phyloP scores from a whole-genome alignment of 2,888 invertebrate species.

The Andrena praecox region DNA sequence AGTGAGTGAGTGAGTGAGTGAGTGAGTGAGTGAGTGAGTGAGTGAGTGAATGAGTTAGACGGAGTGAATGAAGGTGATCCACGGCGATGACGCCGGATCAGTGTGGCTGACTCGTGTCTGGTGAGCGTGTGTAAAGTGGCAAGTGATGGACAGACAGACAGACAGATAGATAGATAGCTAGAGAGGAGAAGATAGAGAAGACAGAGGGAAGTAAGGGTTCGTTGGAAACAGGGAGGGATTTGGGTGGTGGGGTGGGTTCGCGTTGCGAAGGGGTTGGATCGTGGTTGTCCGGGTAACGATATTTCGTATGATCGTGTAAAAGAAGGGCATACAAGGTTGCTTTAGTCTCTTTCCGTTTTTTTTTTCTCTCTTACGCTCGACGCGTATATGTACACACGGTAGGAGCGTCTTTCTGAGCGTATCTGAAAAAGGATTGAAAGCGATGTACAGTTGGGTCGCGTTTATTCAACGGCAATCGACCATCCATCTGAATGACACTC shows the following conservation, averaged over 20 bases:
- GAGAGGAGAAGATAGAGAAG: slow-evolving; percentile 67
- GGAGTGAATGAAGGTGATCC: slow-evolving; percentile 67
- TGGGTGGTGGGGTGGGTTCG: slow-evolving; percentile 33
- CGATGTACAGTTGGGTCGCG: slow-evolving; percentile 65
- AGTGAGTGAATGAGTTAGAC: slow-evolving; percentile 52
- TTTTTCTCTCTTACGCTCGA: slow-evolving; percentile 66
- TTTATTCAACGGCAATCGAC: slow-evolving; percentile 64
- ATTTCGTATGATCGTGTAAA: slow-evolving; percentile 72
- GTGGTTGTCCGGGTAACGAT: slow-evolving; percentile 62
- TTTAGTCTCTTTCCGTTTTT: slow-evolving; percentile 3
- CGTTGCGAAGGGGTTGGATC: slow-evolving; percentile 51
- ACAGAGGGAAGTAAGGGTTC: slow-evolving; percentile 51
- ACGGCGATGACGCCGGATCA: slow-evolving; percentile 63
- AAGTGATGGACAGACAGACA: slow-evolving; percentile 75
- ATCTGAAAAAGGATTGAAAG: slow-evolving; percentile 77
- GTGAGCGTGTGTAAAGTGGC: slow-evolving; percentile 75
- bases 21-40: slow-evolving; percentile 60
- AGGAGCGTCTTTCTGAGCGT: slow-evolving; percentile 74
- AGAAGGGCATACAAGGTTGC: slow-evolving; percentile 61
- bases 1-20: slow-evolving; percentile 65
- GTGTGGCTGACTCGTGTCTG: slow-evolving; percentile 68
- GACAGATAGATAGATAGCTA: slow-evolving; percentile 71
- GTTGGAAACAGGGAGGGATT: slow-evolving; percentile 33
- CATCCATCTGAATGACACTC: background rate
- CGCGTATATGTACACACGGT: slow-evolving; percentile 67